Conservation (phyloP, 2,113 vertebrate genomes). For the Setophaga kirtlandii region DNA sequence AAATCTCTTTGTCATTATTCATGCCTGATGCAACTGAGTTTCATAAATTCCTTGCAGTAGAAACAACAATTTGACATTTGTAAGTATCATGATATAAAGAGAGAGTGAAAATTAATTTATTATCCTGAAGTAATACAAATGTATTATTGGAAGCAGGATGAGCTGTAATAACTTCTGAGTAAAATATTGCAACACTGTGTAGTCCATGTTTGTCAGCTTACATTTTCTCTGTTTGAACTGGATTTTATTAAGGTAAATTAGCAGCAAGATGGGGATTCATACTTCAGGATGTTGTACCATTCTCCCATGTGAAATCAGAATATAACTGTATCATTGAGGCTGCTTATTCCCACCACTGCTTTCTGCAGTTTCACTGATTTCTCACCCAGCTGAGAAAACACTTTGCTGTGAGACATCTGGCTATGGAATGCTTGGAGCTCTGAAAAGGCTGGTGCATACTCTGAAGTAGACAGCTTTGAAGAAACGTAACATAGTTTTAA, state of each 20-base stretch:
- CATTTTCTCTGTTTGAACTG: constrained; percentile 45
- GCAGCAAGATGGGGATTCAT: constrained; percentile 35
- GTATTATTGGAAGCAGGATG: constrained; percentile 48
- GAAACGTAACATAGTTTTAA: constrained; percentile 7
- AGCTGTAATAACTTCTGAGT: constrained; percentile 62
- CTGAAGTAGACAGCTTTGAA: constrained; percentile 40
- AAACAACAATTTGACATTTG: constrained; percentile 27
- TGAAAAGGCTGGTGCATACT: constrained; percentile 18
- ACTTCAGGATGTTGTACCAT: constrained; percentile 70
- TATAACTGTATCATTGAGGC: constrained; percentile 59
- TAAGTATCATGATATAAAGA: not conserved
- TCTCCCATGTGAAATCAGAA: constrained; percentile 68
- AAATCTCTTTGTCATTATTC: not conserved
- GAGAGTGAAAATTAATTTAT: constrained; percentile 51
- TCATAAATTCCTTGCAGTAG: constrained; percentile 3
- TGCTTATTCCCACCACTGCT: constrained; percentile 70
- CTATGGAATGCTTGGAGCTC: constrained; percentile 59
- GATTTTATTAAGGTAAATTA: constrained; percentile 74
- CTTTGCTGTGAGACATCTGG: constrained; percentile 77
- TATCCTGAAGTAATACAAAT: constrained; percentile 32
- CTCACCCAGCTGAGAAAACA: constrained; percentile 85
- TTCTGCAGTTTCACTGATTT: constrained; percentile 58
- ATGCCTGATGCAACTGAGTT: not conserved
- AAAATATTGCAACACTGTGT: constrained; percentile 24
- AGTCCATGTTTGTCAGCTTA: constrained; percentile 51